These are phyloP conservation scores for Hormiphora californensis DNA, from an alignment of 37 sponge, comb jelly and placozoan genomes.

Conservation along the genomic window DNA sequence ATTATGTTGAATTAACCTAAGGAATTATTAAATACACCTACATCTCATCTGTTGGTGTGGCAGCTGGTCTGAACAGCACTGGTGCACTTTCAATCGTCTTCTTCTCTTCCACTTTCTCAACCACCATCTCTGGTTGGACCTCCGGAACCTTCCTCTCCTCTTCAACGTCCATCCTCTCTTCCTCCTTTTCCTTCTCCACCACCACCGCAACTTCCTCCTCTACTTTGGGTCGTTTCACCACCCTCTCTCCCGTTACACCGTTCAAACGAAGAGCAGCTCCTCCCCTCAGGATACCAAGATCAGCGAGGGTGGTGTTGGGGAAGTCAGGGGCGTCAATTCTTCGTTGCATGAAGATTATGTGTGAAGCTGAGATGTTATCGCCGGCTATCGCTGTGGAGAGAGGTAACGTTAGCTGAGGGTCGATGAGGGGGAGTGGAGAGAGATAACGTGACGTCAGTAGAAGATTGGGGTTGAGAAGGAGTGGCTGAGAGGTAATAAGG, in stretches of 20 bases:
- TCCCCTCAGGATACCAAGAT: conserved; percentile 9
- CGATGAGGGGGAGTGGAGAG: no score
- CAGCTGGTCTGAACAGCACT: background rate
- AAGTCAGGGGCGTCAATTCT: background rate
- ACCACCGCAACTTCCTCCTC: no score
- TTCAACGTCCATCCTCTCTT: background rate
- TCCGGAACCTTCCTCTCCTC: background rate
- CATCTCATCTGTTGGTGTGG: background rate
- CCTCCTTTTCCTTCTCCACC: no score
- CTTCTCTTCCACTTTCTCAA: background rate
- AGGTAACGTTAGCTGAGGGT: background rate
- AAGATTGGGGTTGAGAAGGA: no score
- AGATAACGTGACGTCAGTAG: no score
- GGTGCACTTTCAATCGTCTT: background rate
- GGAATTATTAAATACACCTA: background rate
- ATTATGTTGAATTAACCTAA: no score
- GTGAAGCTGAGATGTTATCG: background rate
- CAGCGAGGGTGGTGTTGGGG: background rate
- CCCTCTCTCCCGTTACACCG: no score
- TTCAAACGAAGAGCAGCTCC: no score
- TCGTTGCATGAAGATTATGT: conserved; percentile 1
- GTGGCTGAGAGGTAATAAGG: no score
- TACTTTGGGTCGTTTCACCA: no score
- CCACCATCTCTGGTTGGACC: background rate
- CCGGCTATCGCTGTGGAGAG: background rate